These are phyloP conservation scores for Solea senegalensis DNA, from an alignment of 2,113 vertebrate species.

Conservation along the genomic window DNA sequence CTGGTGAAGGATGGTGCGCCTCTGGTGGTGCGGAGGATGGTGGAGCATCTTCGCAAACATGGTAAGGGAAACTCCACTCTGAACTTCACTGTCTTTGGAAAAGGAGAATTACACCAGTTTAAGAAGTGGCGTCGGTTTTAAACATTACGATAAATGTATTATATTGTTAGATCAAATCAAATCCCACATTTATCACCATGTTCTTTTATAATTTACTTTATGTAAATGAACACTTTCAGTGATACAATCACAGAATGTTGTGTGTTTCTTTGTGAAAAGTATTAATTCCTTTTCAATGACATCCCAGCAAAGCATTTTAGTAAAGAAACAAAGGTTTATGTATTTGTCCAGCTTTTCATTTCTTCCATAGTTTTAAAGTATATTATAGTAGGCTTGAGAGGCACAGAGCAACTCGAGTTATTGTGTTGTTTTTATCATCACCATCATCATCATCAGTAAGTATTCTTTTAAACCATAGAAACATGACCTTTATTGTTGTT, in stretches of 20 bases:
- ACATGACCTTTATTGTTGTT: not conserved
- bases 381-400: too few species aligned
- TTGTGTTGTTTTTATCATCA: not conserved
- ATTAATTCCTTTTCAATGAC: not conserved
- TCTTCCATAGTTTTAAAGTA: too few species aligned
- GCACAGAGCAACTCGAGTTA: not conserved
- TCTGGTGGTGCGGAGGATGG: slow-evolving; percentile 83
- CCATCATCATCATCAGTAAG: not conserved
- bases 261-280: too few species aligned
- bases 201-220: not conserved
- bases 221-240: not conserved
- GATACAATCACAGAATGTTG: too few species aligned
- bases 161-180: not conserved
- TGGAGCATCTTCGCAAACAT: slow-evolving; percentile 84
- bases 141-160: not conserved
- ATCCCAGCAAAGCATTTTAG: not conserved
- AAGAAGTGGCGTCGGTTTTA: not conserved
- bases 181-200: not conserved
- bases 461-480: too few species aligned
- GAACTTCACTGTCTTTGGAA: not conserved
- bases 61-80: slow-evolving; percentile 78
- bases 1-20: slow-evolving; percentile 85
- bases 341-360: too few species aligned
- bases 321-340: too few species aligned
- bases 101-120: too few species aligned